Conservation (phyloP, 1,140 invertebrate species). For the Diabrotica undecimpunctata region DNA sequence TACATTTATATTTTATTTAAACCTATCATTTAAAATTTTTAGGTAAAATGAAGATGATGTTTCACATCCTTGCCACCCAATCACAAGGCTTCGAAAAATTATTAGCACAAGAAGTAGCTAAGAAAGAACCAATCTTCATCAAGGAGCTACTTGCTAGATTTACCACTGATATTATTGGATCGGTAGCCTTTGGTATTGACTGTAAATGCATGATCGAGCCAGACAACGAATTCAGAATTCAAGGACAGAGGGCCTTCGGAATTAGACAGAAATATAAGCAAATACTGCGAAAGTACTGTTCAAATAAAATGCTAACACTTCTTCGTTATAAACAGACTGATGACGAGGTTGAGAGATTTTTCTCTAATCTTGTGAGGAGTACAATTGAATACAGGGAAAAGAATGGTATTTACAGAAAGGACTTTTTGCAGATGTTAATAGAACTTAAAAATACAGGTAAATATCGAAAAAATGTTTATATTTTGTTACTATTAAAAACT, state of each 20-base stretch:
- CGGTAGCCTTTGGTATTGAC: background rate
- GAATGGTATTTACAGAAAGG: background rate
- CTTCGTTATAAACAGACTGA: background rate
- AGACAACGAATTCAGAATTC: background rate
- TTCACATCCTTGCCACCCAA: slow-evolving; percentile 27
- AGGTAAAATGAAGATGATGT: slow-evolving; percentile 52
- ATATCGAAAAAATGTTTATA: too few species aligned
- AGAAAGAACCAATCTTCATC: background rate
- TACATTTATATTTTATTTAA: too few species aligned
- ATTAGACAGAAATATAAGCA: background rate
- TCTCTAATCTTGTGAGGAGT: background rate
- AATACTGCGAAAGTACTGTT: background rate
- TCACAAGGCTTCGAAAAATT: background rate
- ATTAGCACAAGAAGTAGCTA: background rate
- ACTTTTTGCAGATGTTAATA: background rate
- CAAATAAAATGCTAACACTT: background rate
- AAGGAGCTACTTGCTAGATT: slow-evolving; percentile 52
- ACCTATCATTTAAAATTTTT: background rate
- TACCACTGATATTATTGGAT: slow-evolving; percentile 58
- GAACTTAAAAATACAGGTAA: slow-evolving; percentile 1
- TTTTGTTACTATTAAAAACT: too few species aligned
- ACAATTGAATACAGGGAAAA: background rate
- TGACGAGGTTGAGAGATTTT: background rate
- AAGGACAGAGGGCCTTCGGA: background rate
- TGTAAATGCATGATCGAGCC: background rate